Conservation (phyloP, 2,113 vertebrate species). For the Poeciliopsis turrubarensis region DNA sequence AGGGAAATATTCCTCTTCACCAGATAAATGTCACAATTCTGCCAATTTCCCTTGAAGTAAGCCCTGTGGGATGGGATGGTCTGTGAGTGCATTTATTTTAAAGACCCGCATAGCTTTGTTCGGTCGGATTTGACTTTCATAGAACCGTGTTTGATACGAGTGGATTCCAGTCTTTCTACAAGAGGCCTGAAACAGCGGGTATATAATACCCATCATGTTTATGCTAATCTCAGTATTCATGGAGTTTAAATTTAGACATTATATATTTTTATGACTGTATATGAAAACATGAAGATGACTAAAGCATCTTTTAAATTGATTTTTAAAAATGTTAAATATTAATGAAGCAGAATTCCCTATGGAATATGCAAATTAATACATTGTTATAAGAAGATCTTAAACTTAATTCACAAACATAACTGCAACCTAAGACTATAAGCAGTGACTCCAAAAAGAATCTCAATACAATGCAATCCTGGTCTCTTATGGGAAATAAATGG, state of each 20-base stretch:
- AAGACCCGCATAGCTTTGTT: slow-evolving; percentile 55
- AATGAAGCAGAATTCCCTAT: slow-evolving; percentile 37
- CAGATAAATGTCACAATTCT: slow-evolving; percentile 67
- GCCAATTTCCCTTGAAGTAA: slow-evolving; percentile 59
- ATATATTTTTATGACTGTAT: slow-evolving; percentile 14
- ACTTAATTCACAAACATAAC: slow-evolving; percentile 44
- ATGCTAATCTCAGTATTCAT: slow-evolving; percentile 16
- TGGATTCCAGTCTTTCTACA: slow-evolving; percentile 36
- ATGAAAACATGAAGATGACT: slow-evolving; percentile 13
- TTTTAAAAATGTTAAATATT: slow-evolving; percentile 34
- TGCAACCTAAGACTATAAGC: slow-evolving; percentile 25
- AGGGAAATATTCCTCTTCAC: slow-evolving; percentile 48
- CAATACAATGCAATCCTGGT: slow-evolving; percentile 2
- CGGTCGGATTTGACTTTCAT: slow-evolving; percentile 54
- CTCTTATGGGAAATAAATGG: slow-evolving; percentile 12
- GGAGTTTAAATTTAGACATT: slow-evolving; percentile 34
- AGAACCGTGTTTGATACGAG: slow-evolving; percentile 22
- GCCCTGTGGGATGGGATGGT: slow-evolving; percentile 36
- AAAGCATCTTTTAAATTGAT: slow-evolving; percentile 17
- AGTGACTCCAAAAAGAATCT: slow-evolving; percentile 11
- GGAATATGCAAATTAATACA: slow-evolving; percentile 21
- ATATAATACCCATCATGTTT: slow-evolving; percentile 17
- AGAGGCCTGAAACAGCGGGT: slow-evolving; percentile 20
- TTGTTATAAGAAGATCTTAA: slow-evolving; percentile 34
- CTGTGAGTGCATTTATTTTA: slow-evolving; percentile 57